These are phyloP conservation scores for Bombyx huttoni DNA, from an alignment of 2,888 invertebrate species.

Conservation along the genomic window DNA sequence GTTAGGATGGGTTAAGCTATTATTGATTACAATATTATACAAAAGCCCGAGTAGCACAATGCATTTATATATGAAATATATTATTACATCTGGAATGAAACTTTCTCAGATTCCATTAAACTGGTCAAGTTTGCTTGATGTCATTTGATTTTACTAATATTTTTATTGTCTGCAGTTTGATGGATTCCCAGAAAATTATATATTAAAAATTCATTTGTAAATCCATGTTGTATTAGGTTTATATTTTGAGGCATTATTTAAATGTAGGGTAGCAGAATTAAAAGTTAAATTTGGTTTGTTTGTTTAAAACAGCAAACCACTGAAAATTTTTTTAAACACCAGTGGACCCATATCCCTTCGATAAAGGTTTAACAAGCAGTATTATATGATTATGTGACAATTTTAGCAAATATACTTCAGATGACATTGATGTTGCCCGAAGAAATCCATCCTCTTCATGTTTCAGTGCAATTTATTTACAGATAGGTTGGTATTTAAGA, in stretches of 20 bases:
- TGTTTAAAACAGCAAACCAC: too few relatives aligned
- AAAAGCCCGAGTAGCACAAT: conserved; percentile 15
- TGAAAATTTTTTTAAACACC: background rate
- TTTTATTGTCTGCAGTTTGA: background rate
- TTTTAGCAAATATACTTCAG: background rate
- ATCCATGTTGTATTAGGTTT: background rate
- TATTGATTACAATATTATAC: conserved; percentile 10
- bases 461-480: background rate
- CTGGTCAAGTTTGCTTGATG: background rate
- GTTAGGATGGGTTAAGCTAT: conserved; percentile 19
- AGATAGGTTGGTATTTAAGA: background rate
- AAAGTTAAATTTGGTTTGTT: background rate
- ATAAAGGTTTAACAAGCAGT: background rate
- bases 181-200: background rate
- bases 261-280: background rate
- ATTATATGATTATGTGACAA: background rate
- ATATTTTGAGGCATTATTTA: background rate
- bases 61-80: conserved; percentile 6
- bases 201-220: background rate
- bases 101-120: background rate
- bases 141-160: background rate
- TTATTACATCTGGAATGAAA: background rate
- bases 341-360: background rate
- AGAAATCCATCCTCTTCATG: background rate
- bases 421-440: background rate